Percentiles rank a stretch among this genome's conserved stretches.
These are phyloP conservation scores for Parazoanthus atlanticus DNA, from an alignment of 92 coral and sea anemone species.

Conservation along the genomic window DNA sequence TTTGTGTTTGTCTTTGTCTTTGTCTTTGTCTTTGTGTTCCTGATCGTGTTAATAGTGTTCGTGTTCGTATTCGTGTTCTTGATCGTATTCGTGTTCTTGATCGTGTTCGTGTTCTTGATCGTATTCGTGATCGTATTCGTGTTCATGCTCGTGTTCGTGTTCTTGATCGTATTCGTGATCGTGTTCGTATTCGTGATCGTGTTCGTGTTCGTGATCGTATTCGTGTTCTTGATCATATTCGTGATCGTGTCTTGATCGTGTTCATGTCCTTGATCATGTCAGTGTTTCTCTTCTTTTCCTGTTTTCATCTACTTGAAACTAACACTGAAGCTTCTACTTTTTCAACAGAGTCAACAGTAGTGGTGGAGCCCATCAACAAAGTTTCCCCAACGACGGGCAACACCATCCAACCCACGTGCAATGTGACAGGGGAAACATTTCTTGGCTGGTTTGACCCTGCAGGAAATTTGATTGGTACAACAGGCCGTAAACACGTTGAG, in stretches of 20 bases:
- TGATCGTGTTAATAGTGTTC: too few relatives aligned
- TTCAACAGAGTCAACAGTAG: constrained; percentile 24
- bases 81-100: too few relatives aligned
- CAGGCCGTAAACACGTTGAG: constrained; percentile 19
- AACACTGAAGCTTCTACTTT: background rate
- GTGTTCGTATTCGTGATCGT: too few relatives aligned
- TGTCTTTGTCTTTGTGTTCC: too few relatives aligned
- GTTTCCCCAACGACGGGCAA: background rate
- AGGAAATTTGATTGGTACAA: background rate
- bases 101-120: too few relatives aligned
- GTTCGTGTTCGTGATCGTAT: too few relatives aligned
- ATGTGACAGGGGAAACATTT: background rate
- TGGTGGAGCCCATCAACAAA: background rate
- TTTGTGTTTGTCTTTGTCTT: too few relatives aligned
- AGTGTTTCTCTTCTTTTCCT: background rate
- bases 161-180: too few relatives aligned
- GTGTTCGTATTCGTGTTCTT: too few relatives aligned
- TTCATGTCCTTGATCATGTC: background rate
- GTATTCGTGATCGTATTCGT: too few relatives aligned
- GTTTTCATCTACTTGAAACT: background rate
- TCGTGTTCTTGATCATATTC: too few relatives aligned
- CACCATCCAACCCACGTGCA: background rate
- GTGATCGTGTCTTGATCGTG: background rate
- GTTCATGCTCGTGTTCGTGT: too few relatives aligned
- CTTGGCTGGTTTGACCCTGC: constrained; percentile 1